Percentiles rank a stretch among this genome's conserved stretches.
Evolutionary conservation across 2,888 invertebrate species (phyloP).

Genomic region (Drosophila kanekoi): DNA sequence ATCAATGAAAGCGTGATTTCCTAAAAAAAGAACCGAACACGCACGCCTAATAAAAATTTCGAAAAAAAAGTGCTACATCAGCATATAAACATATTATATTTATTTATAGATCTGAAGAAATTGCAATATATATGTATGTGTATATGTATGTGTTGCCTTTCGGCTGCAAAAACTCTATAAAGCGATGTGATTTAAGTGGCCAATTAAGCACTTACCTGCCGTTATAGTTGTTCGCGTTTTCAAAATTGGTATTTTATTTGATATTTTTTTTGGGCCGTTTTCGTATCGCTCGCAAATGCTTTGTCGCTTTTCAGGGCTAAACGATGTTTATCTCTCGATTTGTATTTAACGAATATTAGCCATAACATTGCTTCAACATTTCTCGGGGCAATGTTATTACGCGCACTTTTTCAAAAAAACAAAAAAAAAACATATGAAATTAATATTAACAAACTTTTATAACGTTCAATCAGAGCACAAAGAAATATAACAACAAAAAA

Average conservation of each 20-base stretch:
- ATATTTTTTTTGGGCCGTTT: constrained; percentile 8
- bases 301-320: constrained; percentile 27
- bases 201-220: constrained; percentile 30
- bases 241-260: constrained; percentile 15
- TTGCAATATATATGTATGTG: no score
- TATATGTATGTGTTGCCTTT: no score
- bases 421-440: background rate
- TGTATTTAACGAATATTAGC: constrained; percentile 53
- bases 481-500: background rate
- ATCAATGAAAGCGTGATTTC: background rate
- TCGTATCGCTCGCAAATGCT: constrained; percentile 11
- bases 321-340: constrained; percentile 40
- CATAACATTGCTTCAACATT: constrained; percentile 50
- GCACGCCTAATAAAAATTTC: background rate
- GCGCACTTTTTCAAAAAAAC: constrained; percentile 11
- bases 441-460: background rate
- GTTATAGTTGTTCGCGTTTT: background rate
- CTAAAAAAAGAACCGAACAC: background rate
- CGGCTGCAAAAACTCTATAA: no score
- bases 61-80: background rate
- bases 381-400: background rate
- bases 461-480: constrained; percentile 5
- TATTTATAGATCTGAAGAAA: no score
- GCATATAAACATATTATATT: background rate
- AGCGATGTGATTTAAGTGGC: no score